A percentile compares a stretch with the other conserved stretches of the same genome.
phyloP scores from a whole-genome alignment of 1,140 invertebrate genomes.

The Trachelipus rathkii region DNA sequence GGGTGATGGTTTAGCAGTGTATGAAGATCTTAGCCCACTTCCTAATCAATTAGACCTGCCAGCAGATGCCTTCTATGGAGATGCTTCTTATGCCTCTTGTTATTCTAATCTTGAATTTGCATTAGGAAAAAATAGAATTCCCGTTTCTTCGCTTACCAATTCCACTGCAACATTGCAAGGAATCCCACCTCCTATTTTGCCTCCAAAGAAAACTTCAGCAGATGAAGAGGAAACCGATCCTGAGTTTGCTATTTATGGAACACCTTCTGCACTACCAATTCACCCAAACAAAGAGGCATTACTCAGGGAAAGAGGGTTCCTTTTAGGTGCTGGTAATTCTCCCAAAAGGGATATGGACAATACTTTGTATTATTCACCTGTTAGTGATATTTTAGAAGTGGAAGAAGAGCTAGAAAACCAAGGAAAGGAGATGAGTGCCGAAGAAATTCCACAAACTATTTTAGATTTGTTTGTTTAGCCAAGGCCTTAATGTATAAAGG shows the following conservation, averaged over 20 bases:
- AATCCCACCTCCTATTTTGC: background rate
- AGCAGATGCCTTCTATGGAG: conserved; percentile 40
- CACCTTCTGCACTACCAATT: conserved; percentile 39
- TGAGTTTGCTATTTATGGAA: conserved; percentile 38
- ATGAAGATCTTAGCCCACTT: conserved; percentile 36
- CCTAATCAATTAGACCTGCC: conserved; percentile 10
- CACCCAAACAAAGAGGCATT: conserved; percentile 39
- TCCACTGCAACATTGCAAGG: background rate
- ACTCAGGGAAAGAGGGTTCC: conserved; percentile 37
- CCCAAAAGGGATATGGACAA: background rate
- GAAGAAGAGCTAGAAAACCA: conserved; percentile 30
- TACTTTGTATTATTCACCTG: conserved; percentile 8
- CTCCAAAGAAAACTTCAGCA: conserved; percentile 30
- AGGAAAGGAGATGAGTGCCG: conserved; percentile 24
- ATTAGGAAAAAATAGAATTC: conserved; percentile 30
- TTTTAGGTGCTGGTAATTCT: background rate
- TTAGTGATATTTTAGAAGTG: conserved; percentile 38
- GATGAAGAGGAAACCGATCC: conserved; percentile 20
- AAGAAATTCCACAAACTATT: conserved; percentile 40
- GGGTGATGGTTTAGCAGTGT: conserved; percentile 41
- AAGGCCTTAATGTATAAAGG: no score
- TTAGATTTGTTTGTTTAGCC: conserved; percentile 41
- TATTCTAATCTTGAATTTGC: conserved; percentile 45
- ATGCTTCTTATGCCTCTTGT: conserved; percentile 44
- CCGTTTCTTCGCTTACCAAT: conserved; percentile 1